Evolutionary conservation across 2,888 invertebrate genomes (phyloP), one percentile per base, ranked within the genome.

Genomic region (Harpalus rubripes): DNA sequence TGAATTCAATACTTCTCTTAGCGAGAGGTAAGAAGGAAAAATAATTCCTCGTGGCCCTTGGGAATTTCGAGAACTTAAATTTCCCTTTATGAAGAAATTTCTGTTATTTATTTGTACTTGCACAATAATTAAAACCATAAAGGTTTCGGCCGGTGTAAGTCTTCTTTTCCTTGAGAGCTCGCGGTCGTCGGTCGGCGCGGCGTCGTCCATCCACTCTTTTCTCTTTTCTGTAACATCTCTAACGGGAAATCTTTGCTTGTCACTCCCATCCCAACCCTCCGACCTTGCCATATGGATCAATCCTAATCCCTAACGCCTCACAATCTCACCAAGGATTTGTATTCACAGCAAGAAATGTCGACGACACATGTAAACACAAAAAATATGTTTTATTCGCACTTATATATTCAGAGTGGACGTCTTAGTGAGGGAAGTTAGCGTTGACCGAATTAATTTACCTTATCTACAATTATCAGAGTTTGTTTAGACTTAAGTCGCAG

Each of bases 71-170:
- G 44, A 8, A 8, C 44, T 52, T 52, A 8, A 52, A 52, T 10
- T 2, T 52, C 44, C 44, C 12, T 52, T 52, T 52, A 52, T 52
- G 44, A 52, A 52, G 44, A 52, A 52, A 52, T 52, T 52, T 52
- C 44, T 52, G 5, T 52, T 52, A 52, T 52, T 52, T 52, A 52
- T 52, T 52, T 52, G 44, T 52, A 52, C 44, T 52, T 52, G 44
- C 4, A 52, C 44, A 52, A 52, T 52, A 52, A 52, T 52, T 5
- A 52, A 52, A 52, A 52, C 44, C 44, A 52, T 52, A 52, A 5
- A 52, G 12, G 44, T 52, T 52, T 52, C 44, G 44, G 1, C 44
- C 10, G 1, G 2, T 52, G 10, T 52, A 52, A 12, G 44, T 8
- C 44, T 52, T 52, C 44, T 52, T 52, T 52, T 10, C 44, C 44